Evolutionary conservation across 1,140 invertebrate genomes (phyloP).

Genomic region (Colletes latitarsis): DNA sequence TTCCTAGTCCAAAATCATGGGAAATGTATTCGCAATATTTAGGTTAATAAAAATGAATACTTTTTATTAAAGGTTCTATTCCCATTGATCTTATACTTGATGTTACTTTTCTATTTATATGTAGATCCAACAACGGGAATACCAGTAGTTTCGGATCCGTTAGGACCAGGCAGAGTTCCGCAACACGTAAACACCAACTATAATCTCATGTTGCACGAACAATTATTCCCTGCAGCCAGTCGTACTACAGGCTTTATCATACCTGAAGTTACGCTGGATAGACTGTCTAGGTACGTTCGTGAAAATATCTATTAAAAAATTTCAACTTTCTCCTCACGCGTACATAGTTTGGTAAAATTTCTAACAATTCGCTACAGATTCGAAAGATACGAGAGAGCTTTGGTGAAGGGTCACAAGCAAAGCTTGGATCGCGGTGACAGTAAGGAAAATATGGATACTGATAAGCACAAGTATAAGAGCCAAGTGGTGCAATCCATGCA

Average conservation of each 20-base stretch:
- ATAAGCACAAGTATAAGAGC: slow-evolving; percentile 77
- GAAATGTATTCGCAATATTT: slow-evolving; percentile 88
- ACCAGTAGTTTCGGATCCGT: slow-evolving; percentile 84
- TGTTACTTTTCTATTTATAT: slow-evolving; percentile 60
- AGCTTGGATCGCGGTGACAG: slow-evolving; percentile 75
- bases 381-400: slow-evolving; percentile 83
- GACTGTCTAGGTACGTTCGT: slow-evolving; percentile 75
- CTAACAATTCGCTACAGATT: slow-evolving; percentile 62
- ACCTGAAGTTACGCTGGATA: slow-evolving; percentile 76
- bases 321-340: too few relatives aligned
- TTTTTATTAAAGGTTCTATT: not conserved
- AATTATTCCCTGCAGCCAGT: slow-evolving; percentile 87
- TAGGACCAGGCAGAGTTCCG: slow-evolving; percentile 82
- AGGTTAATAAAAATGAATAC: slow-evolving; percentile 77
- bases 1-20: slow-evolving; percentile 94
- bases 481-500: slow-evolving; percentile 80
- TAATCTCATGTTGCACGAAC: slow-evolving; percentile 90
- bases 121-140: slow-evolving; percentile 87
- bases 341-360: not conserved
- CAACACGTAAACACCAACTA: slow-evolving; percentile 86
- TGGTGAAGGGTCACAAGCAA: slow-evolving; percentile 82
- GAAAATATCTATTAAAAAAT: not conserved
- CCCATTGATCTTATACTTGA: not conserved
- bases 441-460: slow-evolving; percentile 77
- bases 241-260: slow-evolving; percentile 80